Conservation (phyloP, 2,113 vertebrate genomes). For the Myiopsitta monachus region DNA sequence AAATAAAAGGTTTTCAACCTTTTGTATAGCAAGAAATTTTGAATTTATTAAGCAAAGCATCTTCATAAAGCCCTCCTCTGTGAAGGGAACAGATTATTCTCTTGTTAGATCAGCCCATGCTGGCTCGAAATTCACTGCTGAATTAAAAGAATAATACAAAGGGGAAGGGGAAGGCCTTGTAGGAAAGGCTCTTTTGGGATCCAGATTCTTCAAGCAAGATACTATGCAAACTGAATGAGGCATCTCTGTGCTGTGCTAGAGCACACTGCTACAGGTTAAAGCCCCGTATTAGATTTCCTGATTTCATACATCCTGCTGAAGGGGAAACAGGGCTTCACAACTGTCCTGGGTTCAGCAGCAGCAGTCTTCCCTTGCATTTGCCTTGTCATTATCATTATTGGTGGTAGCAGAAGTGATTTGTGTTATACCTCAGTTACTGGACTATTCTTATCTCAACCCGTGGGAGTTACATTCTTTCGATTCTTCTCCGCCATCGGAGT, state of each 20-base stretch:
- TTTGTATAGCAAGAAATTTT: neutral
- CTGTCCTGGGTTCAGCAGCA: no score
- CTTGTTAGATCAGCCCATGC: neutral
- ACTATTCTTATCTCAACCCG: no score
- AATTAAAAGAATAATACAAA: neutral
- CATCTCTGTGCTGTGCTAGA: neutral
- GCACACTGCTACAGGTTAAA: neutral
- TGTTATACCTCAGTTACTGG: no score
- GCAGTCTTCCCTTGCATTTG: no score
- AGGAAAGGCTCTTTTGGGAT: neutral
- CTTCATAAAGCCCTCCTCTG: neutral
- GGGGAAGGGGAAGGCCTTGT: neutral
- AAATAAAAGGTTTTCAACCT: neutral
- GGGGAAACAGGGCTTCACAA: neutral
- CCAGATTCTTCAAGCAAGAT: neutral
- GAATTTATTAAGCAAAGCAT: neutral
- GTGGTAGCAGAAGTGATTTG: no score
- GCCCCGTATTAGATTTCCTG: neutral
- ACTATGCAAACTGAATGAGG: neutral
- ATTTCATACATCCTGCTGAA: neutral
- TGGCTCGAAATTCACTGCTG: neutral
- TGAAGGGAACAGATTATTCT: neutral
- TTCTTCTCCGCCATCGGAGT: no score
- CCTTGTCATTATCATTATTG: no score
- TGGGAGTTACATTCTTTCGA: no score